Conservation (phyloP, 2,113 vertebrate species). For the Muscicapa adusta region DNA sequence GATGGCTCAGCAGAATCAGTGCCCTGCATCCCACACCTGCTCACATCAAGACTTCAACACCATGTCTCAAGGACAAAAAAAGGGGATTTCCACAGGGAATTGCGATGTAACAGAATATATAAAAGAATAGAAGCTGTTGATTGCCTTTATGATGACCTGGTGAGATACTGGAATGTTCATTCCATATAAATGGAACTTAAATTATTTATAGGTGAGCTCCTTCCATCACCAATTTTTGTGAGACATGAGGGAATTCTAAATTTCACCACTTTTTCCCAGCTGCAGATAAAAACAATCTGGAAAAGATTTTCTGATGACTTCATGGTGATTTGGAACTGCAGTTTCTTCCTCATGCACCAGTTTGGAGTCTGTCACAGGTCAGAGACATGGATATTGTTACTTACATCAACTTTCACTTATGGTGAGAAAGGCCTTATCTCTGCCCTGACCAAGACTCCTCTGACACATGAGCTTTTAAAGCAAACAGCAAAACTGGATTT, state of each 20-base stretch:
- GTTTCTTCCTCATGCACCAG: not conserved
- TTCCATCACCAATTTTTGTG: not conserved
- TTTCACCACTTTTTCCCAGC: not conserved
- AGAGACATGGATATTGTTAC: not conserved
- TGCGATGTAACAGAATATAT: not conserved
- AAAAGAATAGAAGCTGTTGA: not conserved
- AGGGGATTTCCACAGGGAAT: not conserved
- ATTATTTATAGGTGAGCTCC: not conserved
- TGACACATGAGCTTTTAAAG: not conserved
- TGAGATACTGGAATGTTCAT: not conserved
- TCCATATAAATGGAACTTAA: not conserved
- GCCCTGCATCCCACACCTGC: not conserved
- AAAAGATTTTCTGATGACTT: not conserved
- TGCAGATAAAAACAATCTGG: not conserved
- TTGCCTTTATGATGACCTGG: not conserved
- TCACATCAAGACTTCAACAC: not conserved
- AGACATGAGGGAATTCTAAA: not conserved
- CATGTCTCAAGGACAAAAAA: not conserved
- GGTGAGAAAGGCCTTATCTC: not conserved
- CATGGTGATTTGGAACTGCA: not conserved
- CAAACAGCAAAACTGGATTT: not conserved
- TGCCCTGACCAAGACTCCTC: not conserved
- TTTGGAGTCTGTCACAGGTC: not conserved
- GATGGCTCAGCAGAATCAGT: conserved; percentile 25
- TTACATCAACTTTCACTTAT: not conserved